Evolutionary conservation across 2,888 invertebrate species (phyloP), one percentile per base, ranked within the genome.

Genomic region (Poecilobothrus nobilitatus): DNA sequence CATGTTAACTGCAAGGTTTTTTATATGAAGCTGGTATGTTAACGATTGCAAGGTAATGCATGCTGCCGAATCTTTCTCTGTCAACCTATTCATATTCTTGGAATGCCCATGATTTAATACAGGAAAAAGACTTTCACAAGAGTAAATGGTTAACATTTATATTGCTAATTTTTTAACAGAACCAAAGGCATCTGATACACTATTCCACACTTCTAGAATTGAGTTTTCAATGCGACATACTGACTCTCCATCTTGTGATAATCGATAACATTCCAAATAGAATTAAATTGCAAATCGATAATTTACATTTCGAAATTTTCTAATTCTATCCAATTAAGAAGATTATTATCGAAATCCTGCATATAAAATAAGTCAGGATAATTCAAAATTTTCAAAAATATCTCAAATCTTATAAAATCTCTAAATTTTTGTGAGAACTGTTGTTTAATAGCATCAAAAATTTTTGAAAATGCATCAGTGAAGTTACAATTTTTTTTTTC

Each of bases 81-180:
- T 61, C n/a, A 61, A 61, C n/a, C 61, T 61, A 15, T 5, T 61
- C 12, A 5, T 61, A n/a, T 5, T 61, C 61, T 61, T 61, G 5
- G 61, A 61, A 5, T 8, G 61, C n/a, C n/a, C n/a, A n/a, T n/a
- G n/a, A n/a, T 61, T 4, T 61, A 61, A n/a, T 61, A 61, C 61
- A 61, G 61, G 12, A 61, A 61, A 61, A 61, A 61, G 61, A 61
- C 61, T 12, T 61, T 61, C 61, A 61, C 61, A 61, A 61, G 12
- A 61, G n/a, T n/a, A n/a, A n/a, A n/a, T n/a, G n/a, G n/a, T n/a
- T 61, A 61, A 61, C 61, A 61, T 8, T 61, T 5, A 5, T 15
- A 8, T 61, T 61, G 61, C 61, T 61, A 61, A 61, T 61, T 8
- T n/a, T 61, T 61, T 61, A n/a, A 12, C n/a, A 61, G 61, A 61